Percentiles rank a stretch among this genome's conserved stretches.
Evolutionary conservation across 53 echinoderm and acorn worm species (phyloP).

Genomic region (Antedon mediterranea): DNA sequence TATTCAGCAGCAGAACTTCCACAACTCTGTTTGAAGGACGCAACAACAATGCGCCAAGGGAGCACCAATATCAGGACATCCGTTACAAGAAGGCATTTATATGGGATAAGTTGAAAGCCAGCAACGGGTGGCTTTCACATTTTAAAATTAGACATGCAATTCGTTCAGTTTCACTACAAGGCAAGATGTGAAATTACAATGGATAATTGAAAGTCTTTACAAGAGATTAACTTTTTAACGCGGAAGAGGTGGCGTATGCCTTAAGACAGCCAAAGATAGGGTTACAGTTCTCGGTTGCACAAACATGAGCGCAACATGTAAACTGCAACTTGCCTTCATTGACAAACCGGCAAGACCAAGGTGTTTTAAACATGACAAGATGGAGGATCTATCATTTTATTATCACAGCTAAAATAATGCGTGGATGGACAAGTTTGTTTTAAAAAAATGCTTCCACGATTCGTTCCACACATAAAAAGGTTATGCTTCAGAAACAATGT

Average conservation of each 20-base stretch:
- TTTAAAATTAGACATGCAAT: conserved; percentile 13
- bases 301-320: conserved; percentile 11
- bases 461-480: conserved; percentile 12
- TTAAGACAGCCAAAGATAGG: conserved; percentile 12
- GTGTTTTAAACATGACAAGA: conserved; percentile 22
- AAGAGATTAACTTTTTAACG: conserved; percentile 10
- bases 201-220: not conserved
- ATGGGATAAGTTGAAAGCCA: not conserved
- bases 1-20: not conserved
- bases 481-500: conserved; percentile 10
- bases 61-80: not conserved
- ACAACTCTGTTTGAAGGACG: not conserved
- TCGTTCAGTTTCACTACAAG: not conserved
- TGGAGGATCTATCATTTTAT: conserved; percentile 8
- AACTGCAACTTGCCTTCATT: too few relatives aligned
- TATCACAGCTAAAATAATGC: conserved; percentile 18
- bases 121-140: conserved; percentile 13
- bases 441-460: conserved; percentile 20
- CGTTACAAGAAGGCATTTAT: not conserved
- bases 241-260: conserved; percentile 20
- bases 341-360: conserved; percentile 19
- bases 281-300: conserved; percentile 6
- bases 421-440: conserved; percentile 15
- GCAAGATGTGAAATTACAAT: conserved; percentile 2
- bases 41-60: not conserved